A percentile compares a stretch with the other conserved stretches of the same genome.
These are phyloP conservation scores for Rhinoptilus africanus DNA, from an alignment of 2,113 vertebrate species.

Conservation along the genomic window DNA sequence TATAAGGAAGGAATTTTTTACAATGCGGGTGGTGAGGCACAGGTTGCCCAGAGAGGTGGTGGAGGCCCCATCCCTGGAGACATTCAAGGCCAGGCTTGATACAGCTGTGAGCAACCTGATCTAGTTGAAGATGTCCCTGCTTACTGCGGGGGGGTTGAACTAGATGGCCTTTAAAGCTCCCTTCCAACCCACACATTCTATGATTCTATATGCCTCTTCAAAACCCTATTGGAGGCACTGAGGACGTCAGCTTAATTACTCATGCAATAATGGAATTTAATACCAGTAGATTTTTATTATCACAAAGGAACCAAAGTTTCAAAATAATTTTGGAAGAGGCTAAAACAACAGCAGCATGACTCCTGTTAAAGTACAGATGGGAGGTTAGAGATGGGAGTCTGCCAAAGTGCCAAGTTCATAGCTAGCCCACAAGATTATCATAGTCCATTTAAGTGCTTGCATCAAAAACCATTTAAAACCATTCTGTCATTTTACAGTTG, in stretches of 20 bases:
- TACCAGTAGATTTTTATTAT: background rate
- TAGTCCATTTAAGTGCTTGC: background rate
- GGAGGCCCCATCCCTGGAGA: too few species aligned
- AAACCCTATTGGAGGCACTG: background rate
- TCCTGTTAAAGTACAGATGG: background rate
- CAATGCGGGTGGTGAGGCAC: too few species aligned
- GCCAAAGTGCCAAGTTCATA: background rate
- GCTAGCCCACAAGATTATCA: background rate
- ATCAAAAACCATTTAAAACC: background rate
- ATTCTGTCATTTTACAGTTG: background rate
- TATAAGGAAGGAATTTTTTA: too few species aligned
- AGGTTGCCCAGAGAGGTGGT: too few species aligned
- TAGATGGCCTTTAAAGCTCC: too few species aligned
- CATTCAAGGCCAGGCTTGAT: too few species aligned
- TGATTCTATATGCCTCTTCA: background rate
- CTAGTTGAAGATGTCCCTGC: too few species aligned
- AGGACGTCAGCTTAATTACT: background rate
- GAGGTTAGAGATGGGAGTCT: slow-evolving; percentile 21
- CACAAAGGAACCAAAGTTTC: background rate
- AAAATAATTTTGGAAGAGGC: slow-evolving; percentile 8
- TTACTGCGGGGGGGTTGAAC: too few species aligned
- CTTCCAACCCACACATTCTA: too few species aligned
- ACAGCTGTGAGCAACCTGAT: too few species aligned
- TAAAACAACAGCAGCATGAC: slow-evolving; percentile 6
- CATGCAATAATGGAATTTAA: background rate